Evolutionary conservation across 2,797 vertebrate species (phyloP), one percentile per base, ranked within the genome.

Genomic region (Oophaga sylvatica): DNA sequence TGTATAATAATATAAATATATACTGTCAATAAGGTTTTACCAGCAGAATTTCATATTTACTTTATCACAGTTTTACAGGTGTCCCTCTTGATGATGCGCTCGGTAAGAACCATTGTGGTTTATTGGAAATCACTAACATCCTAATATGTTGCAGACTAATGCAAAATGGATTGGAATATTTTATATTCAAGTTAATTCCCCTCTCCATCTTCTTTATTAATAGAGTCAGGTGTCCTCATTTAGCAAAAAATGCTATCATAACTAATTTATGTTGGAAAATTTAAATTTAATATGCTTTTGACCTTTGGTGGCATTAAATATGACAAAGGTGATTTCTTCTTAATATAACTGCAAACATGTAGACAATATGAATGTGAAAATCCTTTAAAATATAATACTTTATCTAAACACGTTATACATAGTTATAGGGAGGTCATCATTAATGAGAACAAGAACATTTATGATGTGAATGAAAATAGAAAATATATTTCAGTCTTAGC

Each of bases 261-360:
- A 88, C 83, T 80, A 80, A 76, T 88, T 84, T 65, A 84, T 80
- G 67, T 17, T 10, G 26, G 45, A 29, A 35, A 67, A 81, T 67
- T 31, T 67, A 81, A 65, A 81, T 81, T 63, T 60, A 77, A 73
- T 80, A 73, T 80, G 60, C 65, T 57, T 77, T 85, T 65, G 83
- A 81, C 87, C 83, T 88, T 85, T 67, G 71, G 45, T 81, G 67
- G 57, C 71, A 76, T 67, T 75, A 57, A 85, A 81, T 76, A 77
- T 80, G 59, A 60, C 78, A 85, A 45, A 35, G 59, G 62, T 81
- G 68, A 81, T 85, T 75, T 76, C 60, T 65, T 62, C 59, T 65
- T 82, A 63, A 82, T 82, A 13, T 57, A 77, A 81, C 78, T 9
- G 26, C 22, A 88, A 67, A 60, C 17, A 84, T 80, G 56, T 84